Conservation (phyloP, 2,888 invertebrate species). For the Eupithecia pulchellata region DNA sequence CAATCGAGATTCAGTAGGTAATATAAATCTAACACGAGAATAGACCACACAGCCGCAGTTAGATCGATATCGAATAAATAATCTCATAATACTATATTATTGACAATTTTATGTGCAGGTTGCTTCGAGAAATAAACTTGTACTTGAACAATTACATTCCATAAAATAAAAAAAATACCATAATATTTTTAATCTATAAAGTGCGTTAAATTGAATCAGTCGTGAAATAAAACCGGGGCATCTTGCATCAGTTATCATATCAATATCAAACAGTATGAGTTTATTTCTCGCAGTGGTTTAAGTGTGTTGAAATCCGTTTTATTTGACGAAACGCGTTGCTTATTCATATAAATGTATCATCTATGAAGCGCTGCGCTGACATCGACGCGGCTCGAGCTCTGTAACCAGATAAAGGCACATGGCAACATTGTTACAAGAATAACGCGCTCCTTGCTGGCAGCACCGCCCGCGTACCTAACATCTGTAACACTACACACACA, state of each 20-base stretch:
- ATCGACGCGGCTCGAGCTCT: constrained; percentile 62
- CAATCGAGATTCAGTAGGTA: constrained; percentile 50
- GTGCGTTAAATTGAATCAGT: constrained; percentile 11
- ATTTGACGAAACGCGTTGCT: constrained; percentile 54
- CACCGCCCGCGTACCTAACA: constrained; percentile 73
- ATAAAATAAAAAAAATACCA: constrained; percentile 11
- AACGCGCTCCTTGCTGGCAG: constrained; percentile 63
- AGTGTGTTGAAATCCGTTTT: constrained; percentile 37
- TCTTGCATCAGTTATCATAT: constrained; percentile 1
- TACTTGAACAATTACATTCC: constrained; percentile 31
- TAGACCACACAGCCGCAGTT: constrained; percentile 73
- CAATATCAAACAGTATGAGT: constrained; percentile 1
- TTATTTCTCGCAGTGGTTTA: constrained; percentile 27
- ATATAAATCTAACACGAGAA: constrained; percentile 47
- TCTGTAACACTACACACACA: constrained; percentile 84
- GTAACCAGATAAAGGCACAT: constrained; percentile 82
- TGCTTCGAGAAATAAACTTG: constrained; percentile 71
- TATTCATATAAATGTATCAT: constrained; percentile 61
- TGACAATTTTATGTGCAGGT: constrained; percentile 58
- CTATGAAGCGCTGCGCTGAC: constrained; percentile 64
- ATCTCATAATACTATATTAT: constrained; percentile 53
- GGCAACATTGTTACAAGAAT: constrained; percentile 70
- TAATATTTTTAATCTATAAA: constrained; percentile 11
- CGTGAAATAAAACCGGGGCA: constrained; percentile 7
- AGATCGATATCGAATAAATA: constrained; percentile 48